Conservation (phyloP, 2,888 invertebrate species). For the Proisotoma minuta region DNA sequence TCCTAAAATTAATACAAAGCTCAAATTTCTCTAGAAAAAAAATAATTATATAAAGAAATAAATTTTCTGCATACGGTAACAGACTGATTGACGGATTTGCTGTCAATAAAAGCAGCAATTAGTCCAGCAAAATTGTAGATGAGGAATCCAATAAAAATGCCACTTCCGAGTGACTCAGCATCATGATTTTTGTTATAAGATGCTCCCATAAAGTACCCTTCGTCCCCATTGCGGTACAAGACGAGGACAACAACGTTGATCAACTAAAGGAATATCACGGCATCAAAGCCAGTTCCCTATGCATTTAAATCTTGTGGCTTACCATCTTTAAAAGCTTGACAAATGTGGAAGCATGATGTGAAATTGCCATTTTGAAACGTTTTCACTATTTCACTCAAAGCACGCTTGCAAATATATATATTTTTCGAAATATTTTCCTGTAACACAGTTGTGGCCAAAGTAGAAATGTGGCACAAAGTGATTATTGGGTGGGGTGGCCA, state of each 20-base stretch:
- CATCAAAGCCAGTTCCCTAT: too few species aligned
- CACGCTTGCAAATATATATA: too few species aligned
- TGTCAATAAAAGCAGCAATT: slow-evolving; percentile 70
- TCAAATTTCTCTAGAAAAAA: slow-evolving; percentile 2
- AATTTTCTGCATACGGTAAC: slow-evolving; percentile 52
- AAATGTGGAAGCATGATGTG: slow-evolving; percentile 37
- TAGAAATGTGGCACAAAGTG: not conserved
- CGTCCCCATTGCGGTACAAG: slow-evolving; percentile 74
- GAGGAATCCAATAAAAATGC: slow-evolving; percentile 78
- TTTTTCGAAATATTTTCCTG: not conserved
- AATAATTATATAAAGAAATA: slow-evolving; percentile 1
- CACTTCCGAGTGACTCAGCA: slow-evolving; percentile 80
- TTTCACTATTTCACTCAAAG: not conserved
- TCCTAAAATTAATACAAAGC: slow-evolving; percentile 58
- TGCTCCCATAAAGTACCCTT: slow-evolving; percentile 77
- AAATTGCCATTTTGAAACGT: slow-evolving; percentile 31
- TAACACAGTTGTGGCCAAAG: not conserved
- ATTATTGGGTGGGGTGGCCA: not conserved
- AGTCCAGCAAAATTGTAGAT: slow-evolving; percentile 75
- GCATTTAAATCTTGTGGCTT: slow-evolving; percentile 4
- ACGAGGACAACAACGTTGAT: slow-evolving; percentile 73
- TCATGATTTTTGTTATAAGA: slow-evolving; percentile 88
- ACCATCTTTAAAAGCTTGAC: slow-evolving; percentile 40
- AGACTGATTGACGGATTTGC: slow-evolving; percentile 70
- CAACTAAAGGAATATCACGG: slow-evolving; percentile 60